phyloP scores from a whole-genome alignment of 2,888 invertebrate species.

The Athripsodes cinereus region DNA sequence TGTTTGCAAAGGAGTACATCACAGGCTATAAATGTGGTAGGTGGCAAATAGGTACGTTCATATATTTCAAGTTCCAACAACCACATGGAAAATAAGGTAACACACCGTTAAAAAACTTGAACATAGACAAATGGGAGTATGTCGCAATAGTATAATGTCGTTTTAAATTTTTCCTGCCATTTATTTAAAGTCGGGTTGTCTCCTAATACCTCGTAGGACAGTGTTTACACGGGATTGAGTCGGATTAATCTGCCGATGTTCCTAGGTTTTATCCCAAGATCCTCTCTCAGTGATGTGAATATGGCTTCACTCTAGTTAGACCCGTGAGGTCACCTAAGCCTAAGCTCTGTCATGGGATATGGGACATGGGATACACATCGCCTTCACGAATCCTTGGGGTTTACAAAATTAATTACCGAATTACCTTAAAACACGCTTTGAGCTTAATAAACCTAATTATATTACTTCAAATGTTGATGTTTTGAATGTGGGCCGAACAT shows the following conservation, averaged over 20 bases:
- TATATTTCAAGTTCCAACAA: not conserved
- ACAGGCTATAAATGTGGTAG: no score
- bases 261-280: not conserved
- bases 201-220: not conserved
- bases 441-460: not conserved
- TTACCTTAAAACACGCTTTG: conserved; percentile 2
- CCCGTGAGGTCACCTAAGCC: not conserved
- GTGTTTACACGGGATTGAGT: not conserved
- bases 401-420: conserved; percentile 3
- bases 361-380: not conserved
- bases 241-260: not conserved
- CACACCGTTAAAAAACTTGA: not conserved
- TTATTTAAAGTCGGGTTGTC: not conserved
- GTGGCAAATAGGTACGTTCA: no score
- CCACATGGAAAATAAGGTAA: not conserved
- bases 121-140: not conserved
- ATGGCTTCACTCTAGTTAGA: not conserved
- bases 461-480: not conserved
- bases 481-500: not conserved
- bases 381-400: not conserved
- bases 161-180: not conserved
- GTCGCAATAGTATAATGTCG: not conserved
- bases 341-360: not conserved
- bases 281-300: not conserved
- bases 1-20: no score